phyloP scores from a whole-genome alignment of 2,113 vertebrate genomes.

The Pampusana beccarii region DNA sequence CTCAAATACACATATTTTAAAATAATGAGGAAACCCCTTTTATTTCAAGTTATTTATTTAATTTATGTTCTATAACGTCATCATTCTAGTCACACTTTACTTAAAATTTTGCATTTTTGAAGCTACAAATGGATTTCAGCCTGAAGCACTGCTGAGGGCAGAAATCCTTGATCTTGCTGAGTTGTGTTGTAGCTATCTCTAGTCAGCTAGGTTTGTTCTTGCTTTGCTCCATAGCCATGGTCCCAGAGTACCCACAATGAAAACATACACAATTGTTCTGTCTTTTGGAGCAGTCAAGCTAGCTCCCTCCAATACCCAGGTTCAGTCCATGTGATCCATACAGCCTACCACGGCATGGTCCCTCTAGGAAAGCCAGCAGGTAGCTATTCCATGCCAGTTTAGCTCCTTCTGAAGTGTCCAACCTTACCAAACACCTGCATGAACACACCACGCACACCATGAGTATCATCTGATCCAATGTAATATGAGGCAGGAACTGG shows the following conservation, averaged over 20 bases:
- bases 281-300: neutral
- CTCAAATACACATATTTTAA: neutral
- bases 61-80: neutral
- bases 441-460: neutral
- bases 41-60: neutral
- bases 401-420: neutral
- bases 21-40: neutral
- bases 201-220: neutral
- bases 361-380: neutral
- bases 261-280: accelerated
- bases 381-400: neutral
- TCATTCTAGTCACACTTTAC: neutral
- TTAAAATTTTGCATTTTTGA: neutral
- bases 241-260: neutral
- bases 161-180: neutral
- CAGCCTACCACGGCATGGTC: too few species aligned
- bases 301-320: neutral
- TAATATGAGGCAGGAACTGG: neutral
- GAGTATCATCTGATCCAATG: neutral
- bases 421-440: neutral
- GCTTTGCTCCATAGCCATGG: neutral
- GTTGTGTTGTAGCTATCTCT: neutral
- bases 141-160: neutral
- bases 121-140: neutral
- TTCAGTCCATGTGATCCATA: accelerated